Base-by-base conservation (phyloP, 2,888 invertebrate species). In the Petrolisthes cinctipes region DNA sequence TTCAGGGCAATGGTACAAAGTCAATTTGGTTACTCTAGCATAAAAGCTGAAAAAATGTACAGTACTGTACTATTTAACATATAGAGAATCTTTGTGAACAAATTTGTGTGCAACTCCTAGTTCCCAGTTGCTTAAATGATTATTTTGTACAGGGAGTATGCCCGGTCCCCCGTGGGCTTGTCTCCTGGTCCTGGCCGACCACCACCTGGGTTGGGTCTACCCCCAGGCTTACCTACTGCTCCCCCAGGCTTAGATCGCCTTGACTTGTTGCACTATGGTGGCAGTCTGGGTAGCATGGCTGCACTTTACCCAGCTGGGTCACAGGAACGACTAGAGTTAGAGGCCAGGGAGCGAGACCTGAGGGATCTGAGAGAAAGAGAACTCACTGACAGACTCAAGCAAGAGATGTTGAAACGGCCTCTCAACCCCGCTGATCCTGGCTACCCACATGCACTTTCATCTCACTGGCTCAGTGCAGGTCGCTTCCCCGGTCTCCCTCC, bases 131-230 rank as follows among this genome's bases (percentile, higher is more conserved):
- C 37, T 37, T 37, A 37, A 37, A 37, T 37, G 9, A 14, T 17
- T n/a, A 80, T 79, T 87, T 23, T 82, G 23, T 0, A 68, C 91
- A 93, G 92, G 95, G 98, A 98, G 92, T 98, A 98, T 93, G 98
- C 98, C 7, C 94, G 98, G 91, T 98, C 98, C 0, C 98, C 98
- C 93, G 96, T 97, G 82, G 97, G 97, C 11, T 97, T 94, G 91
- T 97, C 94, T 94, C 97, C 94, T 4, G 94, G 94, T 88, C 91
- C 92, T 23, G 89, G 91, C 89, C 92, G 93, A 92, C 92, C 92
- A 75, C 92, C 92, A 73, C 89, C 91, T 91, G 68, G 91, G 92
- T 92, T 68, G 90, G 91, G 86, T n/a, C 82, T 88, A 3, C 88
- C 86, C n/a, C 85, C 90, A 7, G 91, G 92, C 5, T 91, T 93